Percentiles rank a stretch among this genome's conserved stretches.
Conservation (phyloP, 2,888 invertebrate species). For the Lumbricus terrestris region DNA sequence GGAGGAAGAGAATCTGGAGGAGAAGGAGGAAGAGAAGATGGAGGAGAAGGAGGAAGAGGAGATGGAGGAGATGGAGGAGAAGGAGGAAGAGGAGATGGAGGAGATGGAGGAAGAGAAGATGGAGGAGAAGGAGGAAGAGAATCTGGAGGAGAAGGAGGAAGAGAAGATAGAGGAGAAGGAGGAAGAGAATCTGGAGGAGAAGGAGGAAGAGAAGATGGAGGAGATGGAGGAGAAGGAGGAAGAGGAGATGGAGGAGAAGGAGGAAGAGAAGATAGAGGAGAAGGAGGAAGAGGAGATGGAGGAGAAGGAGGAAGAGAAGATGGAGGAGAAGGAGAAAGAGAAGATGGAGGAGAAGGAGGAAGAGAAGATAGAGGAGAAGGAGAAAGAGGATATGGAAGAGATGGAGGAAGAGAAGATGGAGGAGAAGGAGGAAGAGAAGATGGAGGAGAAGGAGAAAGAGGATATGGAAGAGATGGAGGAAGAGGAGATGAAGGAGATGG, state of each 20-base stretch:
- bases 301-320: background rate
- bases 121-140: too few species aligned
- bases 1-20: background rate
- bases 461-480: too few species aligned
- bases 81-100: too few species aligned
- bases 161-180: background rate
- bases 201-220: too few species aligned
- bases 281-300: background rate
- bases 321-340: background rate
- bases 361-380: too few species aligned
- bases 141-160: background rate
- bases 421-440: too few species aligned
- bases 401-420: background rate
- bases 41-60: background rate
- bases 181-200: too few species aligned
- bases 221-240: background rate
- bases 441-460: too few species aligned
- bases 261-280: background rate
- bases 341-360: background rate
- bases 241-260: background rate
- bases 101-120: too few species aligned
- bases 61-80: background rate
- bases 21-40: background rate
- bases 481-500: background rate
- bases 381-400: background rate